Evolutionary conservation across 1,140 invertebrate genomes (phyloP), one percentile per base, ranked within the genome.

Genomic region (Asobara japonica): DNA sequence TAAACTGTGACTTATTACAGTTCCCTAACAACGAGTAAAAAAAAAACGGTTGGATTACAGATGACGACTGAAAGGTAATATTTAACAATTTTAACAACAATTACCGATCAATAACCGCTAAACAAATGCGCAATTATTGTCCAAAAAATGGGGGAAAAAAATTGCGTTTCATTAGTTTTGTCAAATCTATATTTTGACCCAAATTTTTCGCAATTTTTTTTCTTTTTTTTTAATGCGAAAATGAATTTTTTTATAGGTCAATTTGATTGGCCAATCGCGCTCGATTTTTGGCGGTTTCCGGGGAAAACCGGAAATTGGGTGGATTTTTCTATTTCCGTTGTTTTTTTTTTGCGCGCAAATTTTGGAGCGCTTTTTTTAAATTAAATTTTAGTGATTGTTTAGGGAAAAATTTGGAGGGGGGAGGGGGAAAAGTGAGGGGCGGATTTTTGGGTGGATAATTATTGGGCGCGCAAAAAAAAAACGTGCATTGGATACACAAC

Each of bases 1-100:
- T n/a, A n/a, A n/a, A n/a, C n/a, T n/a, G n/a, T n/a, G n/a, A n/a
- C n/a, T n/a, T n/a, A n/a, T n/a, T n/a, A n/a, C n/a, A n/a, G n/a
- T 56, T 56, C 18, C 51, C 51, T 18, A 22, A 56, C 22, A 56
- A 56, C 51, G 25, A 18, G 22, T 25, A 18, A 5, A 56, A 56
- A 56, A 56, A 56, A 56, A 56, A 56, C 51, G 51, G 51, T 56
- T 56, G 51, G 51, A 56, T 56, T 56, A 56, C 51, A 56, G 18
- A 56, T 56, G 51, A 56, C 51, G 51, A 25, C 22, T 56, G 22
- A 56, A 56, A 56, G 51, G 51, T 56, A 56, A 56, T 25, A 25
- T 25, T 56, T 27, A 11, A 11, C 51, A 25, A 45, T 45, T 16
- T 18, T 11, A 33, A 33, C 11, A 33, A 6, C 31, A 6, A 33